Base-by-base conservation (phyloP, 2,888 invertebrate species). In the Cosmia pyralina region DNA sequence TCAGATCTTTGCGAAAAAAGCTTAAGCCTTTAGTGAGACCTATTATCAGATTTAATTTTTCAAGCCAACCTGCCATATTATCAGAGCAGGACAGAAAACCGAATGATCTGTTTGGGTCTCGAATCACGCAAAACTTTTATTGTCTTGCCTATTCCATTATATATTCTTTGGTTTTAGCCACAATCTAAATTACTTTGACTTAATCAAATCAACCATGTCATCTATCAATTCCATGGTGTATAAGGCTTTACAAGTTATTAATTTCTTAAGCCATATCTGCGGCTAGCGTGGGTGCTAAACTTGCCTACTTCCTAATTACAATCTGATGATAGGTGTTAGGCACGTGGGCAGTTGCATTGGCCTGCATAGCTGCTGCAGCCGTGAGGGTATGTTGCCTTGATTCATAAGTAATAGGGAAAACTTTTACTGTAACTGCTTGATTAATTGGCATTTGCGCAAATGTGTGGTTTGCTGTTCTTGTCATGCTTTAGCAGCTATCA, bases 331-430 rank as follows among this genome's bases (percentile, higher is more conserved):
- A 86, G 90, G 89, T 88, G 87, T 88, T 88, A 82, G 83, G 77
- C 69, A 88, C 88, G 95, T 95, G 92, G 95, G 95, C 84, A 76
- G 92, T 92, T 91, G 92, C 92, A 92, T 92, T 93, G 92, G 93
- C 93, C 93, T 93, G 92, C 90, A 93, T 94, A 82, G 64, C 60
- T 76, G 38, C 55, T 64, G 75, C 79, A 81, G 77, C 77, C 81
- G 81, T 84, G 77, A 83, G 71, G 85, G 82, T 72, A 73, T 70
- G 69, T 52, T 69, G 75, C 73, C 88, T 89, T 81, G 90, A 87
- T 80, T 83, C 79, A 72, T 75, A 74, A 69, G 69, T 79, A 77
- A 77, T 77, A 63, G 41, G 74, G 79, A 72, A 59, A 60, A 78
- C 70, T 82, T 85, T 76, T 81, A 78, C 82, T 62, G 76, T 38